A percentile compares a stretch with the other conserved stretches of the same genome.
Conservation (phyloP, 2,797 vertebrate species). For the Todus mexicanus region DNA sequence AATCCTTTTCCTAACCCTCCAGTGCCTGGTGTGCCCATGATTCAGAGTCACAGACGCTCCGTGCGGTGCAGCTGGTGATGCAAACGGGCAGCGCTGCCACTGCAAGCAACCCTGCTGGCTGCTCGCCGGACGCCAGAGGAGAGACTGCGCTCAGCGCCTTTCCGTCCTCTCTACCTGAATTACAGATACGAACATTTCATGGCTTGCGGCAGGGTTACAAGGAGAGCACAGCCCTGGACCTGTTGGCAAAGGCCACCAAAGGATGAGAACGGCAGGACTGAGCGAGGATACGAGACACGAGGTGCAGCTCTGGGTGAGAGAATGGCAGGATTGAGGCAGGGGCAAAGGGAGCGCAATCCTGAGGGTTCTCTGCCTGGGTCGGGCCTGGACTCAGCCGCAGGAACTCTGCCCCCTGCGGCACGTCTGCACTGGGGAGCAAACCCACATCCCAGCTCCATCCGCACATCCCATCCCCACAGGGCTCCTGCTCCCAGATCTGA, state of each 20-base stretch:
- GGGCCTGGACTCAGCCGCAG: not conserved
- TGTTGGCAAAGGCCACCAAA: not conserved
- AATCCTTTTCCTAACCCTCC: not conserved
- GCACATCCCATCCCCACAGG: too few species aligned
- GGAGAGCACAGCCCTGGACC: not conserved
- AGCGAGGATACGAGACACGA: not conserved
- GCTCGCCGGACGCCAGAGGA: too few species aligned
- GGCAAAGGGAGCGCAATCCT: not conserved
- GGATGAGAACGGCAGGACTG: rapidly evolving
- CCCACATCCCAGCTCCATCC: not conserved
- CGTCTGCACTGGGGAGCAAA: too few species aligned
- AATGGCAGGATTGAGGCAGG: not conserved
- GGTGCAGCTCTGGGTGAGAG: not conserved
- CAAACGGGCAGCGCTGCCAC: too few species aligned
- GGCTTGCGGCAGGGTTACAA: not conserved
- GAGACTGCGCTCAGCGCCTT: too few species aligned
- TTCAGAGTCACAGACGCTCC: too few species aligned
- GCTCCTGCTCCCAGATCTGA: not conserved
- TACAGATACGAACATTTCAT: too few species aligned
- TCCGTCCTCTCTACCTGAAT: too few species aligned
- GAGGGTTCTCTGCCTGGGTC: not conserved
- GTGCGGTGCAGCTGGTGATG: too few species aligned
- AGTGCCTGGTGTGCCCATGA: not conserved
- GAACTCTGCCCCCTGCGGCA: not conserved
- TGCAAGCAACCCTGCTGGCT: too few species aligned